phyloP scores from a whole-genome alignment of 2,888 invertebrate species.

The Troides aeacus region DNA sequence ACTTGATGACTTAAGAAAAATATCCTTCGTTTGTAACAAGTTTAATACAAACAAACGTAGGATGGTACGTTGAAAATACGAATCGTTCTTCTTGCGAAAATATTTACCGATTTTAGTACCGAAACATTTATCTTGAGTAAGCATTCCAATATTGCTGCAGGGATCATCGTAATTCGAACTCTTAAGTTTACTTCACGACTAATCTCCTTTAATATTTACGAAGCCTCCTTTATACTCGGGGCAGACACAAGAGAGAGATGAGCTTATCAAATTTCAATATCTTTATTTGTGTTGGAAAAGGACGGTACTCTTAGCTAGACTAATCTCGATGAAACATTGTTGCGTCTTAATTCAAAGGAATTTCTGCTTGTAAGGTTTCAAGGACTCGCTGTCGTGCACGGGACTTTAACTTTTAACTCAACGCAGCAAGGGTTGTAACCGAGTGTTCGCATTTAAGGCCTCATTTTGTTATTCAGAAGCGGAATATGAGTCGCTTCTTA shows the following conservation, averaged over 20 bases:
- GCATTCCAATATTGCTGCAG: constrained; percentile 19
- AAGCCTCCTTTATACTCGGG: constrained; percentile 29
- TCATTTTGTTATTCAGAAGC: constrained; percentile 24
- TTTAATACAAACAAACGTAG: neutral
- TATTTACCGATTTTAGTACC: constrained; percentile 4
- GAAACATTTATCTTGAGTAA: constrained; percentile 20
- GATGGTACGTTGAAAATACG: neutral
- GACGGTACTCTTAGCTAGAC: constrained; percentile 63
- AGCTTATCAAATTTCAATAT: constrained; percentile 74
- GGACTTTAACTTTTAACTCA: constrained; percentile 1
- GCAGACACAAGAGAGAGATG: constrained; percentile 56
- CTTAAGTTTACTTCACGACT: constrained; percentile 24
- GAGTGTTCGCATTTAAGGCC: constrained; percentile 8
- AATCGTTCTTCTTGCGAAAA: constrained; percentile 1
- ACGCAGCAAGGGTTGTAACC: constrained; percentile 14
- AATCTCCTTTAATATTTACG: constrained; percentile 30
- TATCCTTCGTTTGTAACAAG: neutral
- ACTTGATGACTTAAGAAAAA: constrained; percentile 2
- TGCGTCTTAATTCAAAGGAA: constrained; percentile 66
- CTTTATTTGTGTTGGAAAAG: constrained; percentile 73
- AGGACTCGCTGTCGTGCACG: constrained; percentile 39
- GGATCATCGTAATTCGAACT: constrained; percentile 25
- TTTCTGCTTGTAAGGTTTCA: constrained; percentile 41
- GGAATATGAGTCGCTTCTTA: constrained; percentile 52
- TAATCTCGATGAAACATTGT: constrained; percentile 74